Percentiles rank a stretch among this genome's conserved stretches.
These are phyloP conservation scores for Lerema accius DNA, from an alignment of 1,140 invertebrate species.

Conservation along the genomic window DNA sequence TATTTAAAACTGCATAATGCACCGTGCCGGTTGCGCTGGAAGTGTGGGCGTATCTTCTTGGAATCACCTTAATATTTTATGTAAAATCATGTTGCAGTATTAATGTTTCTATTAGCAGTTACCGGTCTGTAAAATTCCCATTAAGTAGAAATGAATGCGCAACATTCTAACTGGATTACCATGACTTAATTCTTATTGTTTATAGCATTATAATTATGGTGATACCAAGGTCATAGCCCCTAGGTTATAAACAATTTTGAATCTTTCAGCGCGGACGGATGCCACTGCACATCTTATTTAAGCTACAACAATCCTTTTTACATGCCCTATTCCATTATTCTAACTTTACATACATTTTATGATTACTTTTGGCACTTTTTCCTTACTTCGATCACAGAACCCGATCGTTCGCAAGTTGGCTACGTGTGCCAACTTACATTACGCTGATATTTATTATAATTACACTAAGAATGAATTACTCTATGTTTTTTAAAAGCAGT, in stretches of 20 bases:
- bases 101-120: too few relatives aligned
- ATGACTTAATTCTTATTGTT: too few relatives aligned
- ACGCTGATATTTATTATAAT: conserved; percentile 27
- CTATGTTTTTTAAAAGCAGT: conserved; percentile 27
- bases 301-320: conserved; percentile 25
- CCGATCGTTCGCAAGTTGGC: conserved; percentile 38
- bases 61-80: too few relatives aligned
- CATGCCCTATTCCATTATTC: conserved; percentile 30
- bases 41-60: conserved; percentile 2
- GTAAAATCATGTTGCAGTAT: neutral
- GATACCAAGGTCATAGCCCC: conserved; percentile 13
- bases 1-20: conserved; percentile 11
- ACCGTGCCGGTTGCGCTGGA: conserved; percentile 5
- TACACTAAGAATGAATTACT: conserved; percentile 14
- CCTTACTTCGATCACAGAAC: conserved; percentile 47
- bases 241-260: conserved; percentile 28
- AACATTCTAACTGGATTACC: too few relatives aligned
- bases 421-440: conserved; percentile 25
- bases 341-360: conserved; percentile 34
- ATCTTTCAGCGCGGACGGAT: conserved; percentile 63
- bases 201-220: neutral
- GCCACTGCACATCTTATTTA: conserved; percentile 46
- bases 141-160: too few relatives aligned
- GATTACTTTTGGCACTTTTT: conserved; percentile 50
- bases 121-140: too few relatives aligned